Conservation (phyloP, 2,888 invertebrate species). For the Eristalis pertinax region DNA sequence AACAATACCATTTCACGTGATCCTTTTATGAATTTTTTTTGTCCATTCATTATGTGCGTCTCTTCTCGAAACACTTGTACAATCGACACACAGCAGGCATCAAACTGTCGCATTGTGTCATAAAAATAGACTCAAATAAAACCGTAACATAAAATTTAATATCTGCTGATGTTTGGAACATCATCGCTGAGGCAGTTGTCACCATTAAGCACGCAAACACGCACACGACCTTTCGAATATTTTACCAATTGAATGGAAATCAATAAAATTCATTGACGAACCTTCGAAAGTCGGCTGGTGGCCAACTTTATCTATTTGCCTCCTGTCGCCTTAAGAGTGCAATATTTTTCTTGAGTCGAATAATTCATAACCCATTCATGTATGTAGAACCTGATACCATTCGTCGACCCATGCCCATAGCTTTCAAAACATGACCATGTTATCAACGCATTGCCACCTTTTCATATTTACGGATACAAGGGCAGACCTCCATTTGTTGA, state of each 20-base stretch:
- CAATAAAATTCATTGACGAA: neutral
- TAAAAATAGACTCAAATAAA: neutral
- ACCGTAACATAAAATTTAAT: neutral
- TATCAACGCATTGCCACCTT: neutral
- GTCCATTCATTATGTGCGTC: neutral
- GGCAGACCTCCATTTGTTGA: neutral
- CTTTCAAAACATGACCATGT: neutral
- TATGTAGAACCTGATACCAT: too few relatives aligned
- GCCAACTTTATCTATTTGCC: too few relatives aligned
- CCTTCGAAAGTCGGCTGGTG: neutral
- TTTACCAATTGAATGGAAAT: neutral
- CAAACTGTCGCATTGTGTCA: neutral
- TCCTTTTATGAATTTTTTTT: neutral
- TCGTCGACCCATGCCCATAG: neutral
- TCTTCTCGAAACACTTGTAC: neutral
- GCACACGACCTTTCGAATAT: neutral
- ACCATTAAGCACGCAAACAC: neutral
- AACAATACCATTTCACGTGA: neutral
- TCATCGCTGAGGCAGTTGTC: neutral
- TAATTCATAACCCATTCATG: neutral
- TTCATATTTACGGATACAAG: neutral
- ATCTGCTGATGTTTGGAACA: neutral
- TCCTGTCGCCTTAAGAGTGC: neutral
- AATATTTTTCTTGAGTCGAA: neutral
- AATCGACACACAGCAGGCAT: neutral